Percentiles rank a stretch among this genome's conserved stretches.
phyloP scores from a whole-genome alignment of 2,888 invertebrate genomes.

The Leptodirus hochenwartii region DNA sequence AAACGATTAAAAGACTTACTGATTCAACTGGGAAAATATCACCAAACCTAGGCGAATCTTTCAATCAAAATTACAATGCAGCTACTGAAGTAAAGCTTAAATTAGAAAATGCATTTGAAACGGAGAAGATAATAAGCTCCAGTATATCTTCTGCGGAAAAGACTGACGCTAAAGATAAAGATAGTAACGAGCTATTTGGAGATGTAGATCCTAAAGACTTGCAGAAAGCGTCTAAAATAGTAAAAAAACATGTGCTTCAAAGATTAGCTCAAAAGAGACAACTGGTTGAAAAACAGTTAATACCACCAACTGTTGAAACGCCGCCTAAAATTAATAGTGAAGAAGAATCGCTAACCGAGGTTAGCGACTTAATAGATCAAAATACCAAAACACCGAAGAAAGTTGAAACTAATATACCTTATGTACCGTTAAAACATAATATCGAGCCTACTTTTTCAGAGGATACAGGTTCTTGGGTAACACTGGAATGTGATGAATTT shows the following conservation, averaged over 20 bases:
- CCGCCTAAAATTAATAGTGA: constrained; percentile 42
- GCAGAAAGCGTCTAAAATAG: constrained; percentile 22
- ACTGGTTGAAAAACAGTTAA: constrained; percentile 8
- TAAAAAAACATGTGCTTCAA: constrained; percentile 25
- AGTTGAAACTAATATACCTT: constrained; percentile 30
- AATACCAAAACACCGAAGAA: too few species aligned
- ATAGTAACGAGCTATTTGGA: too few species aligned
- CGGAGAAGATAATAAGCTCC: too few species aligned
- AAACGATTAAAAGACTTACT: constrained; percentile 16
- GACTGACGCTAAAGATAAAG: constrained; percentile 25
- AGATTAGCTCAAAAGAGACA: constrained; percentile 19
- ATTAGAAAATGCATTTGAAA: too few species aligned
- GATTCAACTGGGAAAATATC: constrained; percentile 9
- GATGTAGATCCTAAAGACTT: constrained; percentile 23
- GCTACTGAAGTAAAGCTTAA: too few species aligned
- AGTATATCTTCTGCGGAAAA: constrained; percentile 26
- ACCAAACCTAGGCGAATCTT: constrained; percentile 5
- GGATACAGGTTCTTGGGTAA: constrained; percentile 49
- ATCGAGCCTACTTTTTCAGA: constrained; percentile 40
- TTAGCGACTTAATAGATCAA: constrained; percentile 40
- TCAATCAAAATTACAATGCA: constrained; percentile 14
- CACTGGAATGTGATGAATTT: constrained; percentile 47
- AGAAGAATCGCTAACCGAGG: constrained; percentile 50
- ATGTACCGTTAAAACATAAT: constrained; percentile 27
- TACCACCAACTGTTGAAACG: constrained; percentile 15